Base-by-base conservation (phyloP, 2,888 invertebrate species). In the Mimas tiliae region DNA sequence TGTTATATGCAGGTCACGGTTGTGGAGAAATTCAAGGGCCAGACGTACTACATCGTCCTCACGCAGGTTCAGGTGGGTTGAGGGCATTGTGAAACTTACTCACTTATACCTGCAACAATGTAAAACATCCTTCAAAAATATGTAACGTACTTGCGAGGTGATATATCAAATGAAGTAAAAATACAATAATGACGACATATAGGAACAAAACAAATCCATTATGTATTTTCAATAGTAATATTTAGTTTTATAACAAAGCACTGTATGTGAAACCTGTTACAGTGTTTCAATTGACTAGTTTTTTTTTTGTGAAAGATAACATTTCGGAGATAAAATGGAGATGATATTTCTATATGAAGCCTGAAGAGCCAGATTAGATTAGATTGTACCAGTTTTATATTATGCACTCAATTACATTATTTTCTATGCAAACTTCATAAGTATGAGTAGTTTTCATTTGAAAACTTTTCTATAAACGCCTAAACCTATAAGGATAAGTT, bases 21-120 rank as follows among this genome's bases (percentile, higher is more conserved):
- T 97, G 89, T 98, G 95, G 68, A 98, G 95, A 90, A 98, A 98
- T 91, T 98, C 98, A 72, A 98, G 94, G 69, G 97, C 94, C 88
- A 98, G 94, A 76, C 97, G 96, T 77, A 98, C 96, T 82, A 98
- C 97, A 89, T 98, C 98, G 93, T 97, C 97, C 94, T 98, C 98
- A 73, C 97, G 96, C 84, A 98, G 94, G 84, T 96, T 96, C 79
- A 98, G 95, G 87, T 97, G 96, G 85, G 97, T 96, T 80, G 97
- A 96, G 87, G 97, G 97, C 97, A 97, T 97, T 68, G 68, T 86
- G 76, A 68, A 69, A 62, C 66, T 69, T 70, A 69, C 72, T 71
- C 63, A 58, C 66, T 70, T 72, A 70, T 72, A 79, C 72, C 88
- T 88, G 80, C 34, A 89, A 87, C 79, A 82, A 84, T 69, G 19